Base-by-base conservation (phyloP, 2,797 vertebrate genomes). In the Molossus alvarezi region DNA sequence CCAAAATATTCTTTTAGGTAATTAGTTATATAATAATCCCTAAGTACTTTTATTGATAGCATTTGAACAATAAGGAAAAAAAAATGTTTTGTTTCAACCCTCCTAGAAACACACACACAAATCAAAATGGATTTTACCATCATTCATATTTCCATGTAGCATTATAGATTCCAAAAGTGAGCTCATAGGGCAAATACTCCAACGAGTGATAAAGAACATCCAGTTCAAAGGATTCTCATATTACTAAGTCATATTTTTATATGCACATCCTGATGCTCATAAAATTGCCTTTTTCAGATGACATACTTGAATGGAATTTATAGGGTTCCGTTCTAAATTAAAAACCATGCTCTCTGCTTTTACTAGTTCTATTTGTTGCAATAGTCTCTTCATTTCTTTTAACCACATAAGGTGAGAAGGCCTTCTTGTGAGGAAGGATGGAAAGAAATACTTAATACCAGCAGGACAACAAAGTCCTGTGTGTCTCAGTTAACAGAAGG, bases 281-380 rank as follows among this genome's bases (percentile, higher is more conserved):
- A 97, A 97, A 97, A 97, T 97, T 98, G 53, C 79, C 95, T 95
- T 97, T 96, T 97, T 96, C 88, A 95, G 96, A 97, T 98, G 98
- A 94, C 95, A 96, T 86, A 95, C 84, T 93, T 85, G 90, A 97
- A 97, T 96, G 58, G 91, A 95, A 97, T 98, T 97, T 95, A 97
- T 92, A 94, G 87, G 88, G 64, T 95, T 98, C 97, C 96, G 58
- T 97, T 97, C 91, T 80, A 97, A 97, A 98, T 90, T 21, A 33
- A 79, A 96, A 29, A 97, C 94, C 75, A 85, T 94, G 86, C 93
- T 97, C 95, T 96, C 93, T 96, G 87, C 65, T 97, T 98, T 98
- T 96, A 97, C 95, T 96, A 90, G 88, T 88, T 97, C 71, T 94
- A 77, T 97, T 96, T 90, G 83, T 97, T 94, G 79, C 0, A 0